Evolutionary conservation across 2,113 vertebrate genomes (phyloP).

Genomic region (human (Homo sapiens)): DNA sequence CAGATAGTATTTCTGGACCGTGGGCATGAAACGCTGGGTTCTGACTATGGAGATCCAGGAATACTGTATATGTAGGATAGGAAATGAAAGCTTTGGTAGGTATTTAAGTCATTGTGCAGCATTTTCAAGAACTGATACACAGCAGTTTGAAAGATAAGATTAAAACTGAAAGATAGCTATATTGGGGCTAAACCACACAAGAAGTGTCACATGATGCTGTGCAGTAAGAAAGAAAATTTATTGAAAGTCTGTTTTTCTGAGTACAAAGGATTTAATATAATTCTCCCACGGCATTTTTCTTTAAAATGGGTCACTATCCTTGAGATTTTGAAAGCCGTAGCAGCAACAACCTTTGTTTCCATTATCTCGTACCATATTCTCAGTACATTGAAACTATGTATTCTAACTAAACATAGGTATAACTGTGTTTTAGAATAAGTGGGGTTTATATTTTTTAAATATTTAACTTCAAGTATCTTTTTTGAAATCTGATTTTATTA

Average conservation of each 20-base stretch:
- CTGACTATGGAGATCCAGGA: neutral
- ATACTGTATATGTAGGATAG: neutral
- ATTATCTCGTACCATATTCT: neutral
- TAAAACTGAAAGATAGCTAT: conserved; percentile 72
- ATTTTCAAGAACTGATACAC: conserved; percentile 59
- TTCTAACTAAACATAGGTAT: neutral
- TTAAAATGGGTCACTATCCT: neutral
- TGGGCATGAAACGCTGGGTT: neutral
- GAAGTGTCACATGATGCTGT: neutral
- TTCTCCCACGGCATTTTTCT: neutral
- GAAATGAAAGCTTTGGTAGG: conserved; percentile 30
- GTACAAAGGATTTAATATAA: conserved; percentile 21
- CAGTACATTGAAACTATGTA: neutral
- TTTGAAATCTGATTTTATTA: neutral
- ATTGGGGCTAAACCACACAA: conserved; percentile 62
- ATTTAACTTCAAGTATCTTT: conserved; percentile 2
- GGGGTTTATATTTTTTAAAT: neutral
- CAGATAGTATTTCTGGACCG: neutral
- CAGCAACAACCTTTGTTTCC: neutral
- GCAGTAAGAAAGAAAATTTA: neutral
- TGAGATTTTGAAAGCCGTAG: neutral
- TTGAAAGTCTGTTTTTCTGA: conserved; percentile 28
- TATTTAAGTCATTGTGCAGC: neutral
- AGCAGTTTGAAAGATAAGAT: conserved; percentile 64
- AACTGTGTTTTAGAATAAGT: neutral